Conservation (phyloP, 2,113 vertebrate species). For the Propithecus coquereli region DNA sequence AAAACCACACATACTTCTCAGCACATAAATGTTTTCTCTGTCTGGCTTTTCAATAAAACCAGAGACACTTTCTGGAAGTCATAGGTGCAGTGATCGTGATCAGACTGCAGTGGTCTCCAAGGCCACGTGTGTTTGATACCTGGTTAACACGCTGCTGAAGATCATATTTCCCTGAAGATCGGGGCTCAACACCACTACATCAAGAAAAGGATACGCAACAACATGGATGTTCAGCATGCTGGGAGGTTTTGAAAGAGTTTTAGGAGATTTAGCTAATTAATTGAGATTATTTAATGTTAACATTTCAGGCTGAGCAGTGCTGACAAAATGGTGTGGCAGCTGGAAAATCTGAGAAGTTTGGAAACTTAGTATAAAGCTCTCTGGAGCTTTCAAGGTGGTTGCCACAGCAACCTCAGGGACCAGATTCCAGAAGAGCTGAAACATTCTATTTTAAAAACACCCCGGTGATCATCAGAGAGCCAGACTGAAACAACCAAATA, state of each 20-base stretch:
- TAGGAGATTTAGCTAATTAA: background rate
- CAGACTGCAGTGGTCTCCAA: background rate
- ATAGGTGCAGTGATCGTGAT: background rate
- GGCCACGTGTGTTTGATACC: background rate
- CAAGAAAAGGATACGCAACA: background rate
- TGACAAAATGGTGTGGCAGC: background rate
- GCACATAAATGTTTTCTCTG: background rate
- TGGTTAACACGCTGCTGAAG: background rate
- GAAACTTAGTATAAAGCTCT: slow-evolving; percentile 5
- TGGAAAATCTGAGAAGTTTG: background rate
- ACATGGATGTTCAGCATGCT: too few relatives aligned
- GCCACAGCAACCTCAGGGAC: slow-evolving; percentile 54
- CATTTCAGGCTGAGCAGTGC: background rate
- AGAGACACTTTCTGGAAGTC: background rate
- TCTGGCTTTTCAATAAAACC: background rate
- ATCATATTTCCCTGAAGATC: background rate
- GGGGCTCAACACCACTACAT: too few relatives aligned
- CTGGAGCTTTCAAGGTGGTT: slow-evolving; percentile 61
- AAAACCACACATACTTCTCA: background rate
- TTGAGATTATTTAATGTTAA: background rate
- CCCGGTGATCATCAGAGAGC: slow-evolving; percentile 41
- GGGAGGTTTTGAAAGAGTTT: background rate
- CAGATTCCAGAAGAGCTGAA: slow-evolving; percentile 35
- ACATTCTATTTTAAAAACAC: slow-evolving; percentile 68
- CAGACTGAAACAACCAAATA: slow-evolving; percentile 49